Conservation (phyloP, 2,797 vertebrate genomes). For the Labeo calbasu region DNA sequence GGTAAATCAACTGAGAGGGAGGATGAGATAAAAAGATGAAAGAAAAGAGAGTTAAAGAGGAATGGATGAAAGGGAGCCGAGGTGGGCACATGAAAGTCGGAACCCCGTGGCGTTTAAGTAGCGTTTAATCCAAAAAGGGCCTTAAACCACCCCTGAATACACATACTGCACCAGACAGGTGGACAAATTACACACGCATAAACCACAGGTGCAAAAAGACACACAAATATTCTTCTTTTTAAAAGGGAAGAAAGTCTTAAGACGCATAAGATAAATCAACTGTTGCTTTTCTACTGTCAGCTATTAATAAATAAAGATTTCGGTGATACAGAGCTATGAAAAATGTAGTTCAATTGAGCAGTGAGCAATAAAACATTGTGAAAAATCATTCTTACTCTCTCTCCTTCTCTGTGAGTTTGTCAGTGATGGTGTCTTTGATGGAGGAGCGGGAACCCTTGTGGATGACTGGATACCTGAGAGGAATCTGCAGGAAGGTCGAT, state of each 20-base stretch:
- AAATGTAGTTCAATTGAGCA: not conserved
- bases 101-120: slow-evolving; percentile 43
- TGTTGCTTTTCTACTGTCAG: not conserved
- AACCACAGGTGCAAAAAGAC: slow-evolving; percentile 11
- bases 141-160: slow-evolving; percentile 15
- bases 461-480: slow-evolving; percentile 94
- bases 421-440: slow-evolving; percentile 98
- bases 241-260: not conserved
- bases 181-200: slow-evolving; percentile 26
- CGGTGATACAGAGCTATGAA: not conserved
- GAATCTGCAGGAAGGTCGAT: slow-evolving; percentile 96
- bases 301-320: not conserved
- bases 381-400: slow-evolving; percentile 89
- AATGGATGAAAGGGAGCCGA: slow-evolving; percentile 36
- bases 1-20: slow-evolving; percentile 47
- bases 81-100: slow-evolving; percentile 52
- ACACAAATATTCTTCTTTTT: slow-evolving; percentile 12
- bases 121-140: slow-evolving; percentile 43
- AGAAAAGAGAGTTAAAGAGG: slow-evolving; percentile 35
- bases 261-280: slow-evolving; percentile 8
- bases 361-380: not conserved
- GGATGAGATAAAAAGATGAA: slow-evolving; percentile 50
- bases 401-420: slow-evolving; percentile 95
- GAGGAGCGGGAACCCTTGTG: slow-evolving; percentile 96
- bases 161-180: slow-evolving; percentile 40